These are phyloP conservation scores for Hafferia zeledoni DNA, from an alignment of 2,797 vertebrate species.

Conservation along the genomic window DNA sequence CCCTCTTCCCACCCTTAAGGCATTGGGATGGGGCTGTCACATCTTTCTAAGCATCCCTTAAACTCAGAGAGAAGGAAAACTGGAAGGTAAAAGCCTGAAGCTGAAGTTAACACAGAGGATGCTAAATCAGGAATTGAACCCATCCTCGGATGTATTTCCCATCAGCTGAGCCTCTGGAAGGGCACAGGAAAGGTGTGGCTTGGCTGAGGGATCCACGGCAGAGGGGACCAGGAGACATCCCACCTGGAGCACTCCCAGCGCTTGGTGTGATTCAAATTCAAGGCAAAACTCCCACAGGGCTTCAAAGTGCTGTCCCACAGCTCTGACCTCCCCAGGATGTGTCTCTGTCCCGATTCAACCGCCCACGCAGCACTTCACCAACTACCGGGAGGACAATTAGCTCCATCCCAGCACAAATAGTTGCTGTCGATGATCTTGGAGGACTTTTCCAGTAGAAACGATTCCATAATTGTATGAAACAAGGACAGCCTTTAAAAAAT, in stretches of 20 bases:
- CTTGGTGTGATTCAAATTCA: neutral
- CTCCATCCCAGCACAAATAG: neutral
- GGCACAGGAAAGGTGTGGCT: no score
- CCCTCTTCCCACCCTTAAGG: neutral
- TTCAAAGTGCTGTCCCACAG: neutral
- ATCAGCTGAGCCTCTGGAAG: neutral
- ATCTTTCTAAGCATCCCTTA: neutral
- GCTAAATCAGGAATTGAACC: neutral
- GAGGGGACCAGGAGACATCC: neutral
- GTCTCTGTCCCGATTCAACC: neutral
- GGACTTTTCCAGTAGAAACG: neutral
- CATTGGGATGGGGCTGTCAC: rapidly evolving
- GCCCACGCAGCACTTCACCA: neutral
- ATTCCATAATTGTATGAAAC: neutral
- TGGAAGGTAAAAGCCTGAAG: neutral
- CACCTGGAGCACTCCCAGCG: neutral
- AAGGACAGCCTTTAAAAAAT: neutral
- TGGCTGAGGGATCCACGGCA: rapidly evolving
- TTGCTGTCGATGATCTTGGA: neutral
- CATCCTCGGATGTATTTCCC: neutral
- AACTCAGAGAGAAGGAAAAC: neutral
- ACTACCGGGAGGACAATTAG: neutral
- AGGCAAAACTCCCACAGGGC: neutral
- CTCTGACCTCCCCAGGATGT: neutral
- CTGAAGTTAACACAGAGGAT: neutral